Evolutionary conservation across 2,888 invertebrate species (phyloP).

Genomic region (Ophioninae sp.): DNA sequence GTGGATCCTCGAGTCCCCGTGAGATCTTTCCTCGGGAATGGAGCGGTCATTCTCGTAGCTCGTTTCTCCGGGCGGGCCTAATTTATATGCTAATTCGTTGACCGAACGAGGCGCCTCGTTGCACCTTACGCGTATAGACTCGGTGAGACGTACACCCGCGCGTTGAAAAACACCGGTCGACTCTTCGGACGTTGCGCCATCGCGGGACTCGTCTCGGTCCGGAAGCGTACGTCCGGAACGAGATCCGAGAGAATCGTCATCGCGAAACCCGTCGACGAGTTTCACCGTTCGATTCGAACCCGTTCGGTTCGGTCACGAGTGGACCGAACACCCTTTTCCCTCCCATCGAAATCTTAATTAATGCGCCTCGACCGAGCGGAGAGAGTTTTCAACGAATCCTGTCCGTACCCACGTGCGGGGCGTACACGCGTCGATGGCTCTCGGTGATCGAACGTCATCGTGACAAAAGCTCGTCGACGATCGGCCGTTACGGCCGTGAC

Average conservation of each 20-base stretch:
- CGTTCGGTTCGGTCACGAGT: slow-evolving; percentile 37
- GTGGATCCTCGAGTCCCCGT: slow-evolving; percentile 50
- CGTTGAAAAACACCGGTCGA: slow-evolving; percentile 10
- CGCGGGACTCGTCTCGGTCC: slow-evolving; percentile 47
- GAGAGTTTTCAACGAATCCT: slow-evolving; percentile 7
- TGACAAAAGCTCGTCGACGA: slow-evolving; percentile 38
- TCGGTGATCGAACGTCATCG: slow-evolving; percentile 15
- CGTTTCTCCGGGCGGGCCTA: slow-evolving; percentile 68
- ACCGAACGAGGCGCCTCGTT: slow-evolving; percentile 65
- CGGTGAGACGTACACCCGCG: neutral
- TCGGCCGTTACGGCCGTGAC: slow-evolving; percentile 27
- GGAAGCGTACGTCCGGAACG: slow-evolving; percentile 23
- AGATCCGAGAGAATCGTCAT: slow-evolving; percentile 41
- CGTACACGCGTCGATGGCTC: neutral
- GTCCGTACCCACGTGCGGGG: neutral
- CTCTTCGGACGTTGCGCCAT: slow-evolving; percentile 33
- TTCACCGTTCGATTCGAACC: slow-evolving; percentile 47
- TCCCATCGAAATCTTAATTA: slow-evolving; percentile 6
- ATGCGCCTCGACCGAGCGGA: slow-evolving; percentile 14
- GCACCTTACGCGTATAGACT: slow-evolving; percentile 21
- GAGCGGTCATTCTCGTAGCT: slow-evolving; percentile 53
- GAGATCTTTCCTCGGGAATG: slow-evolving; percentile 37
- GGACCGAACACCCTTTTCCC: slow-evolving; percentile 6
- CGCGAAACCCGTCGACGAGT: slow-evolving; percentile 34
- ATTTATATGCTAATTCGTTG: slow-evolving; percentile 77